phyloP scores from a whole-genome alignment of 2,113 vertebrate species.

The Epinephelus cyanopodus region DNA sequence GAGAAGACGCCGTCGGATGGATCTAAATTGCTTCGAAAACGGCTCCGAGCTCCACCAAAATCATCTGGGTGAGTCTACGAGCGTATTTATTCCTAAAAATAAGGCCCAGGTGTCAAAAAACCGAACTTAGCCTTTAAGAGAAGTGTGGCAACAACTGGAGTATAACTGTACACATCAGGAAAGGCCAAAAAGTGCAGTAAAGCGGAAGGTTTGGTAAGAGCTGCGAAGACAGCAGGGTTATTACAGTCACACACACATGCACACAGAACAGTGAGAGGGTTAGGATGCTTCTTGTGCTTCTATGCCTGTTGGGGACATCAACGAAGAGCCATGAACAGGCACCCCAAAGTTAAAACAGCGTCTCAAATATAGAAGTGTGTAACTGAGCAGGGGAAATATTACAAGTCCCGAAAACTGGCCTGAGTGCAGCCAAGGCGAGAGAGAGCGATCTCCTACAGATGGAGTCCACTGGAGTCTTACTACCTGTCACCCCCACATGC shows the following conservation, averaged over 20 bases:
- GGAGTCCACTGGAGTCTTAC: conserved; percentile 25
- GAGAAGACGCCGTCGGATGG: too few relatives aligned
- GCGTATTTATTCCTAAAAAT: too few relatives aligned
- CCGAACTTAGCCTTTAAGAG: conserved; percentile 7
- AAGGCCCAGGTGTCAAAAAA: too few relatives aligned
- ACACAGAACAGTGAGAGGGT: conserved; percentile 38
- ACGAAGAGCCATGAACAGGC: conserved; percentile 28
- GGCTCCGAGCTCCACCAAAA: too few relatives aligned
- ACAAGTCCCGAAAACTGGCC: conserved; percentile 14
- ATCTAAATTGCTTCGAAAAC: too few relatives aligned
- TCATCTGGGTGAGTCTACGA: too few relatives aligned
- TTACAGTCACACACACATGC: conserved; percentile 50
- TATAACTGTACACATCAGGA: conserved; percentile 40
- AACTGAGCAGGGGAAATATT: conserved; percentile 19
- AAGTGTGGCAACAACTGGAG: conserved; percentile 25
- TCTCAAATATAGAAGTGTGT: conserved; percentile 31
- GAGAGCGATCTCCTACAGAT: conserved; percentile 6
- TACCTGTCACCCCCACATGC: conserved; percentile 2
- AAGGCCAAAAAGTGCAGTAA: conserved; percentile 49
- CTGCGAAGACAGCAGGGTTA: background rate
- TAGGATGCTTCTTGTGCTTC: conserved; percentile 64
- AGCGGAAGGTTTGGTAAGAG: conserved; percentile 21
- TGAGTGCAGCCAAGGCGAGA: conserved; percentile 22
- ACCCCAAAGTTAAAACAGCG: conserved; percentile 2
- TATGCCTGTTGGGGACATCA: conserved; percentile 25